These are phyloP conservation scores for Erpornis zantholeuca DNA, from an alignment of 2,113 vertebrate genomes.

Conservation along the genomic window DNA sequence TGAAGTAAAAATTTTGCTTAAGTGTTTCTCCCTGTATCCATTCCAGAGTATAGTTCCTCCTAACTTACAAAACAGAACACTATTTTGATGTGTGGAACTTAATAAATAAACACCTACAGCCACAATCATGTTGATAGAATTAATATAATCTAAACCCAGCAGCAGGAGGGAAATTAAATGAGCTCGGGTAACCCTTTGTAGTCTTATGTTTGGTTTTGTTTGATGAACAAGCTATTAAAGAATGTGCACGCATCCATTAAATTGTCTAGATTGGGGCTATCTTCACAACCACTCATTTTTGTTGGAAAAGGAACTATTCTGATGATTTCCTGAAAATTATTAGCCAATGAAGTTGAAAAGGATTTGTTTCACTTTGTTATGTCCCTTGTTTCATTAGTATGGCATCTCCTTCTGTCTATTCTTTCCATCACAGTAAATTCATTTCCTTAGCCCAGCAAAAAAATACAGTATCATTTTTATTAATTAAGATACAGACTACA, in stretches of 20 bases:
- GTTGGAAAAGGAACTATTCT: constrained; percentile 33
- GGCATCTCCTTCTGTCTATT: constrained; percentile 27
- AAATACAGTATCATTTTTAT: neutral
- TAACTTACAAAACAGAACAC: neutral
- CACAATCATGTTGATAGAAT: constrained; percentile 20
- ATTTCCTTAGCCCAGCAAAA: constrained; percentile 1
- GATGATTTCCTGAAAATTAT: constrained; percentile 38
- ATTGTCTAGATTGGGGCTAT: neutral
- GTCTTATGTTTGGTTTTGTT: neutral
- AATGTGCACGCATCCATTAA: constrained; percentile 24
- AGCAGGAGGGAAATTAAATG: neutral
- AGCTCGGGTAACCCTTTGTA: neutral
- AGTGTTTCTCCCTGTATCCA: neutral
- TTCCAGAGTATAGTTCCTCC: constrained; percentile 11
- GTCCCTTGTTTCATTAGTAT: constrained; percentile 24
- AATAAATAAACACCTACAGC: constrained; percentile 24
- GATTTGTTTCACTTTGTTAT: neutral
- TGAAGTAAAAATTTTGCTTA: neutral
- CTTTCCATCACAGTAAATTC: constrained; percentile 23
- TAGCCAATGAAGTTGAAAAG: constrained; percentile 18
- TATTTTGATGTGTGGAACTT: constrained; percentile 22
- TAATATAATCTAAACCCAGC: constrained; percentile 16
- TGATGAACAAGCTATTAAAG: constrained; percentile 22
- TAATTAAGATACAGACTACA: neutral
- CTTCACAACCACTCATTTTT: constrained; percentile 45